A percentile compares a stretch with the other conserved stretches of the same genome.
phyloP scores from a whole-genome alignment of 2,888 invertebrate species.

The Litoditis marina region DNA sequence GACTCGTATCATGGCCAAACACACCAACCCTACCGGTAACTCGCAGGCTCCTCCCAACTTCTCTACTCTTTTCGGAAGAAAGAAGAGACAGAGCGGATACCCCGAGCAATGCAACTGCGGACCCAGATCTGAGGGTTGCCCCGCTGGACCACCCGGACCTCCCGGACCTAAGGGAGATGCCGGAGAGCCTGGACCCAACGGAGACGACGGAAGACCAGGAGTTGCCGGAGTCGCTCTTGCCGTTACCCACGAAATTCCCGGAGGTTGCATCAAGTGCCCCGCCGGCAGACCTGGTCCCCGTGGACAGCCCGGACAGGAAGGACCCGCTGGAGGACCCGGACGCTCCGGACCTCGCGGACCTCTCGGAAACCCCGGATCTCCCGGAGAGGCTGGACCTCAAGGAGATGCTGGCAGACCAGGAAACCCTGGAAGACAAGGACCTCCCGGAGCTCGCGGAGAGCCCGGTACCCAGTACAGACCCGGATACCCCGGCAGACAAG shows the following conservation, averaged over 20 bases:
- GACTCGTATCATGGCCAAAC: conserved; percentile 39
- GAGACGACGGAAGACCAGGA: conserved; percentile 46
- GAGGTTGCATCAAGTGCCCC: conserved; percentile 47
- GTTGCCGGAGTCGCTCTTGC: conserved; percentile 44
- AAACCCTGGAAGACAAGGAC: conserved; percentile 36
- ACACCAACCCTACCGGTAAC: conserved; percentile 36
- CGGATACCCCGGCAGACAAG: conserved; percentile 38
- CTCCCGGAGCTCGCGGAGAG: conserved; percentile 40
- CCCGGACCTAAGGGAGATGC: conserved; percentile 42
- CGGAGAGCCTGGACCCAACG: conserved; percentile 40
- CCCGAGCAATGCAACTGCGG: conserved; percentile 48
- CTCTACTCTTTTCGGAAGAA: conserved; percentile 41
- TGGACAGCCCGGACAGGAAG: conserved; percentile 34
- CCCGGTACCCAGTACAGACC: conserved; percentile 41
- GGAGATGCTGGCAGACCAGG: conserved; percentile 38
- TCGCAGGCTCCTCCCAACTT: conserved; percentile 39
- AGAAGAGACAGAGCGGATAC: conserved; percentile 37
- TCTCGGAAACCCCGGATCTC: conserved; percentile 34
- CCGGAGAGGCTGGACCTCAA: conserved; percentile 29
- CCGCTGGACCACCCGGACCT: conserved; percentile 50
- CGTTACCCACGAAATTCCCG: conserved; percentile 47
- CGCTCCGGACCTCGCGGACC: conserved; percentile 34
- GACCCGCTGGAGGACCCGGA: conserved; percentile 37
- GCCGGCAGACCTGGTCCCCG: conserved; percentile 38
- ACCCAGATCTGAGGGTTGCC: conserved; percentile 41